Evolutionary conservation across 2,888 invertebrate genomes (phyloP), one percentile per base, ranked within the genome.

Genomic region (Mesorhabditis spiculigera): DNA sequence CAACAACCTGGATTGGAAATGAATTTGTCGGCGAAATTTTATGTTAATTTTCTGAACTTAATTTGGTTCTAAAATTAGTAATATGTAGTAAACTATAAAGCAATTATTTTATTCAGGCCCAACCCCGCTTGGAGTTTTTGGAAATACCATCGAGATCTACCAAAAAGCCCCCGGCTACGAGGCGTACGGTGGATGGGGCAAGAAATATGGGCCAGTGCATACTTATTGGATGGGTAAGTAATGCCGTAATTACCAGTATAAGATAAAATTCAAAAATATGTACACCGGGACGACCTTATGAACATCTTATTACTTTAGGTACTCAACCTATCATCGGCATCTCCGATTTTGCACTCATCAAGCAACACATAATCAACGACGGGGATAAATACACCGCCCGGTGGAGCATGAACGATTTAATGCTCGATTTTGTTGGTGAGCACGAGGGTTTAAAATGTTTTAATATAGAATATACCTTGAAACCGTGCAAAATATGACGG

Each of bases 281-380:
- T 63, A 13, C 28, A 16, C n/a, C 63, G 41, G 16, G 28, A 28
- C 28, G 28, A 28, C 28, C 28, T 28, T 28, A 28, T 28, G 28
- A 28, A 28, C 28, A 28, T 28, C 28, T 28, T 28, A 28, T 28
- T 28, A 45, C 66, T 71, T 13, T 45, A 73, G 75, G 75, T 50
- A 71, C 69, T 5, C 63, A 64, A 41, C 76, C 76, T 0, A 70
- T 72, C 5, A 62, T 77, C 5, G 62, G 69, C 0, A 67, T 77
- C 28, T 68, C 68, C 5, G 73, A 73, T 43, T 75, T 70, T 43
- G 69, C 72, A 42, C 66, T 70, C 1, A 68, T 77, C 45, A 72
- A 75, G 63, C 73, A 72, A 42, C 74, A 75, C 0, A 75, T 77
- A 63, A 70, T 75, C 6, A 72, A 69, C 43, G 77, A 77, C 65